Conservation (phyloP, 2,113 vertebrate genomes). For the Tachycineta bicolor region DNA sequence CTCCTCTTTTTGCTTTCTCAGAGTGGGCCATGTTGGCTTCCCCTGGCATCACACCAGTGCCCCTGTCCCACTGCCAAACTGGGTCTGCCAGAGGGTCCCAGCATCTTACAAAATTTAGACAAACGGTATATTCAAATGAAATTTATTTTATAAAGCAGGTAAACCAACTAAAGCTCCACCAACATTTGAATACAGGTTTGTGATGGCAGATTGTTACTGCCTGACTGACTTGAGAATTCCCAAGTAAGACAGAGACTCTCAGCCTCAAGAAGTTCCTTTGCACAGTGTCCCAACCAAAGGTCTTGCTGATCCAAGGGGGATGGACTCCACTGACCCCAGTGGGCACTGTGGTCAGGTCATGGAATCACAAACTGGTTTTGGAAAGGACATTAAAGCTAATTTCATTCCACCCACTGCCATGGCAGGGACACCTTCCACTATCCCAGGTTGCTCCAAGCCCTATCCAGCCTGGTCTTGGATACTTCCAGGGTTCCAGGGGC, state of each 20-base stretch:
- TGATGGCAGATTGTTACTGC: neutral
- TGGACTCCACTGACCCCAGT: neutral
- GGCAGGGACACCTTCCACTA: neutral
- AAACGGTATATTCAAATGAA: neutral
- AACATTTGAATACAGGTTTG: neutral
- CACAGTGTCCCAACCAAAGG: neutral
- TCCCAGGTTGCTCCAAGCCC: neutral
- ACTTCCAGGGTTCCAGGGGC: neutral
- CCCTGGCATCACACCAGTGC: neutral
- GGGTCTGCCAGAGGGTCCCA: rapidly evolving
- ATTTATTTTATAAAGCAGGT: neutral
- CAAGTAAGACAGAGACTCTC: neutral
- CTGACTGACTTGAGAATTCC: neutral
- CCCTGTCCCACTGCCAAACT: neutral
- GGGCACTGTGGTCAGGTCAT: neutral
- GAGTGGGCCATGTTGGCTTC: neutral
- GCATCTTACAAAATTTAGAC: neutral
- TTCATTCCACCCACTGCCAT: neutral
- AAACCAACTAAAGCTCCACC: neutral
- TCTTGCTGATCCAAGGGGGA: neutral
- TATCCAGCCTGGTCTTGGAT: neutral
- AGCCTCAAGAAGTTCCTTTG: neutral
- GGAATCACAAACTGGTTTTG: neutral
- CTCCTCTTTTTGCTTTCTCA: neutral
- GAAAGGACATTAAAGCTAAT: neutral